A percentile compares a stretch with the other conserved stretches of the same genome.
These are phyloP conservation scores for Eupsilia transversa DNA, from an alignment of 2,888 invertebrate genomes.

Conservation along the genomic window DNA sequence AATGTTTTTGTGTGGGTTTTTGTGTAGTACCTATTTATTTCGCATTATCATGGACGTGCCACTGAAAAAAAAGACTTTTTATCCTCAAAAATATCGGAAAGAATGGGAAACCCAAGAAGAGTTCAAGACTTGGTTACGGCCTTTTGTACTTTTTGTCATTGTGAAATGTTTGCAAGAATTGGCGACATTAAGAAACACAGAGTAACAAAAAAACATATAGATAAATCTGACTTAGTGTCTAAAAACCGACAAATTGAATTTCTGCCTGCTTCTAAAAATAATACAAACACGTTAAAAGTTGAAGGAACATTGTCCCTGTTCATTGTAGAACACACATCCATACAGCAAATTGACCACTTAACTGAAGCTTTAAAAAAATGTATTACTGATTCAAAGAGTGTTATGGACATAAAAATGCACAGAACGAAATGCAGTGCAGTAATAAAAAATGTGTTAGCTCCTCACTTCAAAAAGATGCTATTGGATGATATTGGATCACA, in stretches of 20 bases:
- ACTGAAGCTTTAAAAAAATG: conserved; percentile 1
- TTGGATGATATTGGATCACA: conserved; percentile 3
- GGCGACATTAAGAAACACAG: neutral
- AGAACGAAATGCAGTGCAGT: conserved; percentile 1
- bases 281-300: neutral
- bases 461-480: conserved; percentile 1
- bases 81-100: neutral
- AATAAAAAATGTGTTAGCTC: neutral
- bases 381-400: conserved; percentile 1
- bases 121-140: neutral
- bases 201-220: too few species aligned
- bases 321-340: conserved; percentile 4
- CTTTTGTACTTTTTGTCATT: neutral
- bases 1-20: neutral
- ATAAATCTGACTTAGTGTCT: conserved; percentile 3
- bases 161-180: neutral
- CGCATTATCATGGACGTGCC: conserved; percentile 4
- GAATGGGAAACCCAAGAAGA: conserved; percentile 5
- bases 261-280: conserved; percentile 3
- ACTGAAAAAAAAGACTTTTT: conserved; percentile 1
- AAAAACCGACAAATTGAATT: conserved; percentile 1
- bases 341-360: neutral
- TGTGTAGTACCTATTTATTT: too few species aligned
- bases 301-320: conserved; percentile 3
- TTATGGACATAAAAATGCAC: conserved; percentile 4